Evolutionary conservation across 2,888 invertebrate species (phyloP).

Genomic region (Cantharis rustica): DNA sequence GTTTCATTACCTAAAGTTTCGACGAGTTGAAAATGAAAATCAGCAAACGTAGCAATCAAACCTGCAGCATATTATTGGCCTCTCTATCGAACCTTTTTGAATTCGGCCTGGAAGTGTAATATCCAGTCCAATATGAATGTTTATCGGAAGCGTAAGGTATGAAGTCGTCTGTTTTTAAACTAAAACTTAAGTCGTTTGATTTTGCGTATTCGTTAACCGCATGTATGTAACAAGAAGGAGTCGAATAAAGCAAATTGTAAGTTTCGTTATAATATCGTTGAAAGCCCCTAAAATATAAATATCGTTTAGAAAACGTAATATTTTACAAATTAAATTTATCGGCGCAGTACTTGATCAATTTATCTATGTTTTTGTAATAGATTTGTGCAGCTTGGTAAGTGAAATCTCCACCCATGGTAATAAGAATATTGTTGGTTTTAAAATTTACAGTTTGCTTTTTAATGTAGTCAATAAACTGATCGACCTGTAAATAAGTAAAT

Average conservation of each 20-base stretch:
- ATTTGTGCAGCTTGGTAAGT: constrained; percentile 63
- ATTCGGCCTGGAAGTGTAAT: constrained; percentile 34
- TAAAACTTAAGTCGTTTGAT: constrained; percentile 44
- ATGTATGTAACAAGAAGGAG: constrained; percentile 80
- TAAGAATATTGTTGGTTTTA: constrained; percentile 62
- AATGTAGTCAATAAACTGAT: constrained; percentile 44
- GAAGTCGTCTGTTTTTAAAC: constrained; percentile 63
- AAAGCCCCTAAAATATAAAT: constrained; percentile 12
- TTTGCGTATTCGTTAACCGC: constrained; percentile 61
- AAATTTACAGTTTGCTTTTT: constrained; percentile 51
- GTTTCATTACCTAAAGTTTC: constrained; percentile 67
- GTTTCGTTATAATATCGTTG: neutral
- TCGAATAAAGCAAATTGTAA: constrained; percentile 79
- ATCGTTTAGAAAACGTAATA: neutral
- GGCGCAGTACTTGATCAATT: constrained; percentile 49
- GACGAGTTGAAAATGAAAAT: neutral
- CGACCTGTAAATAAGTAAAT: constrained; percentile 42
- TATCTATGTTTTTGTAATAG: constrained; percentile 67
- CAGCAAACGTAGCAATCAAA: neutral
- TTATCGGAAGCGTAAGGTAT: constrained; percentile 66
- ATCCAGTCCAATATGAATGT: constrained; percentile 33
- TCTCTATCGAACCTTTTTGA: constrained; percentile 32
- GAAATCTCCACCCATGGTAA: constrained; percentile 73
- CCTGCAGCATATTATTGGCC: constrained; percentile 35
- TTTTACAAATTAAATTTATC: no score